Percentiles rank a stretch among this genome's conserved stretches.
phyloP scores from a whole-genome alignment of 2,113 vertebrate genomes.

The Zonotrichia leucophrys region DNA sequence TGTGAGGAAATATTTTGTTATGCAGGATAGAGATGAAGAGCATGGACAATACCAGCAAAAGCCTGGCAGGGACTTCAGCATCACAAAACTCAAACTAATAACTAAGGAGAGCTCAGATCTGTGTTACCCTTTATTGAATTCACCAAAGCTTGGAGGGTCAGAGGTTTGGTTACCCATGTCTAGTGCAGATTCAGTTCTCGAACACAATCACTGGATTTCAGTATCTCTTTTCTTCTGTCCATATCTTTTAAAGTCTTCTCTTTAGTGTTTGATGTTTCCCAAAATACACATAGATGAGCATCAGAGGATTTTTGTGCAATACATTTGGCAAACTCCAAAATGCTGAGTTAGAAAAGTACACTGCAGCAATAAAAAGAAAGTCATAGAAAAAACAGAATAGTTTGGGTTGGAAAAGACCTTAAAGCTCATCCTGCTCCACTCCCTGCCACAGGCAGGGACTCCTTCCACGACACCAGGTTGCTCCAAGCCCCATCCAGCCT shows the following conservation, averaged over 20 bases:
- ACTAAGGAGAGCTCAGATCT: background rate
- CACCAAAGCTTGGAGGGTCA: background rate
- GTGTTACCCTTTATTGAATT: background rate
- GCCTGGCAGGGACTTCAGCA: background rate
- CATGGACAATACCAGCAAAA: background rate
- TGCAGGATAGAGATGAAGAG: background rate
- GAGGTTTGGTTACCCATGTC: background rate
- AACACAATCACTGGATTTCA: background rate
- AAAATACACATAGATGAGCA: background rate
- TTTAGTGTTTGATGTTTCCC: background rate
- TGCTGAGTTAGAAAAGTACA: background rate
- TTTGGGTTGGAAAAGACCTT: background rate
- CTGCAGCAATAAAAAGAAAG: background rate
- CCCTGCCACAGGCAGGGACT: no score
- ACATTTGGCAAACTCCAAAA: background rate
- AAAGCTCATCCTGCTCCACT: background rate
- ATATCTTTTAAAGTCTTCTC: background rate
- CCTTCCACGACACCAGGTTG: accelerated
- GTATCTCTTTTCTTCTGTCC: background rate
- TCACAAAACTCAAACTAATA: background rate
- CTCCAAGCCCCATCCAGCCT: background rate
- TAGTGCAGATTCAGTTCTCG: background rate
- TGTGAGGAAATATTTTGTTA: background rate
- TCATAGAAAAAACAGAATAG: background rate
- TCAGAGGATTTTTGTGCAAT: background rate